These are phyloP conservation scores for Zosterops lateralis DNA, from an alignment of 2,113 vertebrate genomes.

Conservation along the genomic window DNA sequence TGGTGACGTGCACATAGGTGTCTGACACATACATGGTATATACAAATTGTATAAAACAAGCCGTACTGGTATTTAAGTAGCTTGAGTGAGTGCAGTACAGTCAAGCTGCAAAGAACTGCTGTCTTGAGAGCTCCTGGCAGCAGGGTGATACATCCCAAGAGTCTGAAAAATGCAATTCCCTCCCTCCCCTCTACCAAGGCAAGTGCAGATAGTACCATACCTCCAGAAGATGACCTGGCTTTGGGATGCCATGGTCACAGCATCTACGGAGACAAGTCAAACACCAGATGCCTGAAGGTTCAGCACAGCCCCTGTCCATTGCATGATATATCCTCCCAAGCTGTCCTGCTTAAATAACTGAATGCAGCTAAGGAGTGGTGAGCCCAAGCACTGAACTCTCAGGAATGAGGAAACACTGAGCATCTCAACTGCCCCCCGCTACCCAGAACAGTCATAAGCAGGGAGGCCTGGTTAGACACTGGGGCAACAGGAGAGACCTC, in stretches of 20 bases:
- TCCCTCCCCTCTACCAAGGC: background rate
- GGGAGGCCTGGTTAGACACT: background rate
- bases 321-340: background rate
- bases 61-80: background rate
- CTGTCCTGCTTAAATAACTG: constrained; percentile 42
- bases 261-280: background rate
- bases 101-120: background rate
- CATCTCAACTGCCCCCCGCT: background rate
- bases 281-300: background rate
- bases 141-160: background rate
- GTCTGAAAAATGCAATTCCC: background rate
- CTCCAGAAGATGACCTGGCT: constrained; percentile 39
- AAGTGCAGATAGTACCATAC: background rate
- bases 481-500: background rate
- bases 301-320: background rate
- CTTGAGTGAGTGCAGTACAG: background rate
- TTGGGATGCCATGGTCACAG: background rate
- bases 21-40: background rate
- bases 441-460: background rate
- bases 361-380: background rate
- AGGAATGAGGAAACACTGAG: constrained; percentile 45
- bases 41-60: background rate
- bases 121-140: background rate
- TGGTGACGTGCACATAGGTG: background rate
- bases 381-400: background rate